Conservation (phyloP, 2,888 invertebrate genomes). For the Sphecodes monilicornis region DNA sequence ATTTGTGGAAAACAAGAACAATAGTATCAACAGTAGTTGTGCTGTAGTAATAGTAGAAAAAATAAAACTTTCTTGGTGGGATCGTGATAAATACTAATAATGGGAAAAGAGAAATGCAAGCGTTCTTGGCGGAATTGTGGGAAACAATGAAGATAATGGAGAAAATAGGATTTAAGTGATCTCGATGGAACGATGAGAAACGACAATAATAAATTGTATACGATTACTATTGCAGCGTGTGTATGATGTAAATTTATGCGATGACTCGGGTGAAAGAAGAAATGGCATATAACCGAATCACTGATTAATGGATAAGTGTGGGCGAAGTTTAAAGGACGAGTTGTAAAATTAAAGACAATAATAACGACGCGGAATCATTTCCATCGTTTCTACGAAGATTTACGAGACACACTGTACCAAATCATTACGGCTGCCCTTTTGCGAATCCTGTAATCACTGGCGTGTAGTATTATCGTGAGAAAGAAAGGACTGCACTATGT, state of each 20-base stretch:
- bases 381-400: background rate
- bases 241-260: background rate
- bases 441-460: constrained; percentile 43
- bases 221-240: background rate
- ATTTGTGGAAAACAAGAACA: background rate
- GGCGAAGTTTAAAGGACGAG: background rate
- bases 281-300: background rate
- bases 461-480: constrained; percentile 68
- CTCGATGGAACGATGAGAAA: background rate
- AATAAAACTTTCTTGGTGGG: background rate
- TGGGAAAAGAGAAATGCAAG: background rate
- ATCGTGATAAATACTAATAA: constrained; percentile 3
- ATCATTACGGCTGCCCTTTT: constrained; percentile 1
- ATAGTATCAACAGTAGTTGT: too few species aligned
- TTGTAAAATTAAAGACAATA: background rate
- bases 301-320: background rate
- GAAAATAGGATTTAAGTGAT: background rate
- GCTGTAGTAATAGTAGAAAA: background rate
- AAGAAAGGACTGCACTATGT: constrained; percentile 63
- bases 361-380: background rate
- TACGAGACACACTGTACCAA: background rate
- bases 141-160: background rate
- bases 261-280: background rate
- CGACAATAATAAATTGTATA: background rate
- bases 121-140: background rate